Conservation (phyloP, 2,888 invertebrate genomes). For the Dicyrtomina minuta region DNA sequence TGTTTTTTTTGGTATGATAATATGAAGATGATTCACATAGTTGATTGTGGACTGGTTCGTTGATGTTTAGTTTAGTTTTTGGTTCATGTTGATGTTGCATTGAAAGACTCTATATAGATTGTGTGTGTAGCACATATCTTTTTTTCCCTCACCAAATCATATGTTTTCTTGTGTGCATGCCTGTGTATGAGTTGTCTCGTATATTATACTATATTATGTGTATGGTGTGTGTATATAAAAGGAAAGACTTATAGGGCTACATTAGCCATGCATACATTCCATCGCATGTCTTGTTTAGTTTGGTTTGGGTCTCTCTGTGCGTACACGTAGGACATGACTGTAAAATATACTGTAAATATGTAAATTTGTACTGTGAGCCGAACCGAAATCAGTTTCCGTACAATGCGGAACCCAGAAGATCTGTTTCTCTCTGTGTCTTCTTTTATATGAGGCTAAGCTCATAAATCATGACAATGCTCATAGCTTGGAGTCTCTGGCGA, state of each 20-base stretch:
- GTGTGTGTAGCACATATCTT: neutral
- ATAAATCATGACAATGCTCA: slow-evolving; percentile 32
- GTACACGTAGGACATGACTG: too few species aligned
- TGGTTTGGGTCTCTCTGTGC: neutral
- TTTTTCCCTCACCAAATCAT: neutral
- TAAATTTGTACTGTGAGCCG: neutral
- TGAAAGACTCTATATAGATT: neutral
- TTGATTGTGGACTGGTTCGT: neutral
- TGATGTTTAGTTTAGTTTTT: too few species aligned
- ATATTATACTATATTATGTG: neutral
- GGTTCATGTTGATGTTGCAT: slow-evolving; percentile 2
- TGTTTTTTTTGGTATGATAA: neutral
- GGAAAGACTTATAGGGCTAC: too few species aligned
- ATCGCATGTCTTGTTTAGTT: neutral
- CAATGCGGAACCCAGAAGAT: slow-evolving; percentile 26
- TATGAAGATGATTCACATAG: slow-evolving; percentile 4
- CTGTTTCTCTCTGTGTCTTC: too few species aligned
- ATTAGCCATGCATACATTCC: too few species aligned
- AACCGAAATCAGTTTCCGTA: neutral
- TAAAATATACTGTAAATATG: too few species aligned
- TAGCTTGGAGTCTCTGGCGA: slow-evolving; percentile 17
- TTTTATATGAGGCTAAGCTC: slow-evolving; percentile 24
- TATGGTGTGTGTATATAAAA: neutral
- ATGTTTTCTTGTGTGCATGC: neutral
- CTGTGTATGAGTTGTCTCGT: neutral